phyloP scores from a whole-genome alignment of 2,797 vertebrate genomes.

The Sardinella longiceps region DNA sequence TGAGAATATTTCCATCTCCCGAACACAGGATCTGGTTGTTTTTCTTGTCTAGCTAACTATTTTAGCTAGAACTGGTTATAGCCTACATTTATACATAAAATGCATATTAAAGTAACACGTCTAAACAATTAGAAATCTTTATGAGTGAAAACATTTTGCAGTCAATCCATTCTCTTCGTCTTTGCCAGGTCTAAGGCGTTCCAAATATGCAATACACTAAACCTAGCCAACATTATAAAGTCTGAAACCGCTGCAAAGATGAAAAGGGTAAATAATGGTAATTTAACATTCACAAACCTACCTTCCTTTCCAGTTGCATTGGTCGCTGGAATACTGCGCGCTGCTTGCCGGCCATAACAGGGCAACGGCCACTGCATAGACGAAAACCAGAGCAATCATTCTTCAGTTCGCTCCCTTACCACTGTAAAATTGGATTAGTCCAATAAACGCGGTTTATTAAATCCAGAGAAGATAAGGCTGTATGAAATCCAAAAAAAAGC shows the following conservation, averaged over 20 bases:
- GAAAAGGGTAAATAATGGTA: not conserved
- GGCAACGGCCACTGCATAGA: not conserved
- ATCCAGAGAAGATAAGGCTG: not conserved
- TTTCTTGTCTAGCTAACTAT: too few relatives aligned
- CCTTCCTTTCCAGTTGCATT: constrained; percentile 15
- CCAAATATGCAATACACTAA: too few relatives aligned
- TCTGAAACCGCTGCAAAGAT: not conserved
- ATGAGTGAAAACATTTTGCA: too few relatives aligned
- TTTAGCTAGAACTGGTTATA: too few relatives aligned
- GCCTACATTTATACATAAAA: too few relatives aligned
- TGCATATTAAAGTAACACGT: too few relatives aligned
- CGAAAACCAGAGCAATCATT: not conserved
- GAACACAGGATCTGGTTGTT: not conserved
- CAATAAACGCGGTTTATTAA: not conserved
- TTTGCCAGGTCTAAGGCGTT: too few relatives aligned
- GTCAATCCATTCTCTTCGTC: too few relatives aligned
- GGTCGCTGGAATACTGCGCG: constrained; percentile 7
- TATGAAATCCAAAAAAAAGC: not conserved
- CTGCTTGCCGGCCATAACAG: not conserved
- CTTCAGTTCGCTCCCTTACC: not conserved
- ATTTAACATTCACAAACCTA: not conserved
- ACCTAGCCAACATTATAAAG: not conserved
- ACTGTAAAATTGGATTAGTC: not conserved
- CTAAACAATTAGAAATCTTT: too few relatives aligned
- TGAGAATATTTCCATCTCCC: not conserved